A percentile compares a stretch with the other conserved stretches of the same genome.
phyloP scores from a whole-genome alignment of 2,113 vertebrate genomes.

The Pipra filicauda region DNA sequence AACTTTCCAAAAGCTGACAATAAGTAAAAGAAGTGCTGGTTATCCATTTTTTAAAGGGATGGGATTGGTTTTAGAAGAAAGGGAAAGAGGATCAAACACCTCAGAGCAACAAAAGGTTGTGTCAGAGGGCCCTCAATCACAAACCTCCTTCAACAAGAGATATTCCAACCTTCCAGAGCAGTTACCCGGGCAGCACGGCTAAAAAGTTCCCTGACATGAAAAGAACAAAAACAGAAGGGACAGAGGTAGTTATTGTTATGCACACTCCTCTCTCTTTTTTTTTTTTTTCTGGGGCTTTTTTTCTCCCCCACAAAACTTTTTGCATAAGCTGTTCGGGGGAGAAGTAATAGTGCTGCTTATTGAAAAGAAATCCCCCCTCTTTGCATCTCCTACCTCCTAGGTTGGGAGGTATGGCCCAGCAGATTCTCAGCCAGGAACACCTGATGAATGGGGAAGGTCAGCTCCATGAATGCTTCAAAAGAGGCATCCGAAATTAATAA shows the following conservation, averaged over 20 bases:
- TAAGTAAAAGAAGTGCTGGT: slow-evolving; percentile 85
- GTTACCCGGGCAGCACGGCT: slow-evolving; percentile 91
- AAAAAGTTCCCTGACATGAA: slow-evolving; percentile 88
- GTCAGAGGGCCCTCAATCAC: slow-evolving; percentile 96
- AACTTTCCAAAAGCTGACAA: slow-evolving; percentile 82
- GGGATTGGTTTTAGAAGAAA: slow-evolving; percentile 87
- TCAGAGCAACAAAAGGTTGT: slow-evolving; percentile 95
- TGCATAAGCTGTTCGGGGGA: slow-evolving; percentile 73
- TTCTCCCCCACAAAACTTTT: slow-evolving; percentile 70
- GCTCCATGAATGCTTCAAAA: slow-evolving; percentile 23
- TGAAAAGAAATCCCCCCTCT: slow-evolving; percentile 65
- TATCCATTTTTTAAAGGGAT: slow-evolving; percentile 87
- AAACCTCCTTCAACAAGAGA: slow-evolving; percentile 87
- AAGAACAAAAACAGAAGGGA: slow-evolving; percentile 90
- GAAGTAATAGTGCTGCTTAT: slow-evolving; percentile 63
- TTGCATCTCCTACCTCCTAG: slow-evolving; percentile 66
- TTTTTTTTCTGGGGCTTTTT: slow-evolving; percentile 40
- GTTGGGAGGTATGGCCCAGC: slow-evolving; percentile 56
- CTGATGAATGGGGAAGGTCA: slow-evolving; percentile 70
- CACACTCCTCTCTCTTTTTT: slow-evolving; percentile 73
- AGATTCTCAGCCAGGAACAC: slow-evolving; percentile 69
- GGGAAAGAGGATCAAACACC: slow-evolving; percentile 97
- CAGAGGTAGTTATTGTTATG: slow-evolving; percentile 99
- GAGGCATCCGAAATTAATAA: slow-evolving; percentile 40
- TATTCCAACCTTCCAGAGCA: slow-evolving; percentile 83